Base-by-base conservation (phyloP, 2,888 invertebrate species). In the Drosophila longiperda region DNA sequence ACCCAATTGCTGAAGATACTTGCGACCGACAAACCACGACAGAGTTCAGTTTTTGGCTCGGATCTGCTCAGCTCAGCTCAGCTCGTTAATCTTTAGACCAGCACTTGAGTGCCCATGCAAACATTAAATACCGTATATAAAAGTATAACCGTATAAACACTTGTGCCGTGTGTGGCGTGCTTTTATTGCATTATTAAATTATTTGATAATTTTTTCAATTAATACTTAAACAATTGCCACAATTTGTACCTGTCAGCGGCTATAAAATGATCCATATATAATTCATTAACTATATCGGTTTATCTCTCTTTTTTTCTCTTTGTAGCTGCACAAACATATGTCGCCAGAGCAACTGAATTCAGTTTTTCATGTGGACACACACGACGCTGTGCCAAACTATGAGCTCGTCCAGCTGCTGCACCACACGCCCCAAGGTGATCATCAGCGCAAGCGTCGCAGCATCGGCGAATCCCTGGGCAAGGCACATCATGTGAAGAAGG, bases 261-360 rank as follows among this genome's bases (percentile, higher is more conserved):
- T 40, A 66, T 75, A 32, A 15, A 54, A 23, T 34, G 68, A 23
- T 60, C 42, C 48, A 54, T 45, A 34, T 29, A 48, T 45, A 40
- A 57, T 67, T 63, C 59, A 67, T 62, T 45, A 45, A 45, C 26
- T 49, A 20, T 20, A 45, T 53, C n/a, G 36, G 9, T 42, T n/a
- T 29, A 12, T 70, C 23, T 32, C 8, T 60, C 9, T 34, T 7
- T 53, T 17, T 49, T 8, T 59, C 23, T 36, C 33, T 23, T 29
- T 15, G 52, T 63, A 98, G 97, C 95, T 97, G 92, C 98, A 98
- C 95, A 96, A 96, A 94, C 96, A 96, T 92, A 98, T 98, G 98
- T 96, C 96, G 83, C 93, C 95, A 91, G 96, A 96, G 75, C 97
- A 98, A 94, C 94, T 97, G 91, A 95, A 95, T 92, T 95, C 95